A percentile compares a stretch with the other conserved stretches of the same genome.
phyloP scores from a whole-genome alignment of 2,888 invertebrate genomes.

The Diloba caeruleocephala region DNA sequence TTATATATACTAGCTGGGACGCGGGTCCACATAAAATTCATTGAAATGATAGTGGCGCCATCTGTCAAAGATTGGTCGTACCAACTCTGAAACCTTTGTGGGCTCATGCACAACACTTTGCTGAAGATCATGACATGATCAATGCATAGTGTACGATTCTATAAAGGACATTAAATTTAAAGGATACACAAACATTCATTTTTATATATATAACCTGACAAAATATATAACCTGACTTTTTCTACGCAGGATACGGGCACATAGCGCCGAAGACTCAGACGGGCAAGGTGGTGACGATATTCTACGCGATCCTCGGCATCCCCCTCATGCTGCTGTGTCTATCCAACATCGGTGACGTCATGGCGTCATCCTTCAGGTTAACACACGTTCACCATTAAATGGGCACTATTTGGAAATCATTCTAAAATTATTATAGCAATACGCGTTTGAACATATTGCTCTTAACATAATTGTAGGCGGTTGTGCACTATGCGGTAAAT shows the following conservation, averaged over 20 bases:
- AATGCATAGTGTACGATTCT: too few relatives aligned
- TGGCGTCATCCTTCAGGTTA: slow-evolving; percentile 96
- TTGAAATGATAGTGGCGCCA: too few relatives aligned
- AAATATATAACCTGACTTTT: not conserved
- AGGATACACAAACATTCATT: too few relatives aligned
- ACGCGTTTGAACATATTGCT: not conserved
- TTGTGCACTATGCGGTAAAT: not conserved
- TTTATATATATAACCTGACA: too few relatives aligned
- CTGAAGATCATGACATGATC: too few relatives aligned
- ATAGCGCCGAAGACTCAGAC: slow-evolving; percentile 97
- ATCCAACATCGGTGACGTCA: slow-evolving; percentile 97
- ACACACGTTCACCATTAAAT: not conserved
- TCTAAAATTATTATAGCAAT: not conserved
- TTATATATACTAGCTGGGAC: too few relatives aligned
- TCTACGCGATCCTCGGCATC: slow-evolving; percentile 98
- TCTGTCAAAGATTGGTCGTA: too few relatives aligned
- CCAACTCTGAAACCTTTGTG: too few relatives aligned
- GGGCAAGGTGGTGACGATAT: slow-evolving; percentile 98
- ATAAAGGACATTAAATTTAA: too few relatives aligned
- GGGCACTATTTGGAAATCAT: not conserved
- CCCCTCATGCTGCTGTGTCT: slow-evolving; percentile 98
- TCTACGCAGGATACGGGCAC: slow-evolving; percentile 96
- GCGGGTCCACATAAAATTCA: too few relatives aligned
- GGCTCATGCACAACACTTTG: too few relatives aligned
- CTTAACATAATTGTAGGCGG: slow-evolving; percentile 5